phyloP scores from a whole-genome alignment of 2,797 vertebrate genomes.

The Chelmon rostratus region DNA sequence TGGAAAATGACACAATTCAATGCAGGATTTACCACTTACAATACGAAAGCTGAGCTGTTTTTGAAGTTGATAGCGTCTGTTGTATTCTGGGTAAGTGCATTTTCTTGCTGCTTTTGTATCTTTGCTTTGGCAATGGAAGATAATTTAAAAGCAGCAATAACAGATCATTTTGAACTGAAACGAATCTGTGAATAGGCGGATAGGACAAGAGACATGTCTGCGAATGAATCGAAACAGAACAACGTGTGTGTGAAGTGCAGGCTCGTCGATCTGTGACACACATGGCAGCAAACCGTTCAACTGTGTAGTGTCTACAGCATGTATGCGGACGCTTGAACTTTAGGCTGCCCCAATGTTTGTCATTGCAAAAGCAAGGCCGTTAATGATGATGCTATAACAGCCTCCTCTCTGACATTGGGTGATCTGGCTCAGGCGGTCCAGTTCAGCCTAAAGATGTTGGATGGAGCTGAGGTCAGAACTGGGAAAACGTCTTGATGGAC shows the following conservation, averaged over 20 bases:
- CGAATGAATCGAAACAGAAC: neutral
- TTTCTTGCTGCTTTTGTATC: neutral
- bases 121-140: neutral
- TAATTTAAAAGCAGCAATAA: neutral
- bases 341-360: neutral
- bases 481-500: no score
- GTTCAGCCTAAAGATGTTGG: neutral
- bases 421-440: neutral
- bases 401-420: neutral
- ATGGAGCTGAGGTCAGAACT: neutral
- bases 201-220: neutral
- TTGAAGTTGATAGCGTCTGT: neutral
- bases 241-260: neutral
- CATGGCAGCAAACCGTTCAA: neutral
- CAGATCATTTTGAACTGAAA: neutral
- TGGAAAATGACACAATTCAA: constrained; percentile 6
- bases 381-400: neutral
- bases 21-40: neutral
- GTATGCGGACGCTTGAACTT: neutral
- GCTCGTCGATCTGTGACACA: neutral
- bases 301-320: neutral
- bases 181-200: neutral
- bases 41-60: constrained; percentile 1
- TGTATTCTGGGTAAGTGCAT: neutral
- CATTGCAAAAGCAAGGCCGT: neutral